These are phyloP conservation scores for Ailurus styani DNA, from an alignment of 2,113 vertebrate species.

Conservation along the genomic window DNA sequence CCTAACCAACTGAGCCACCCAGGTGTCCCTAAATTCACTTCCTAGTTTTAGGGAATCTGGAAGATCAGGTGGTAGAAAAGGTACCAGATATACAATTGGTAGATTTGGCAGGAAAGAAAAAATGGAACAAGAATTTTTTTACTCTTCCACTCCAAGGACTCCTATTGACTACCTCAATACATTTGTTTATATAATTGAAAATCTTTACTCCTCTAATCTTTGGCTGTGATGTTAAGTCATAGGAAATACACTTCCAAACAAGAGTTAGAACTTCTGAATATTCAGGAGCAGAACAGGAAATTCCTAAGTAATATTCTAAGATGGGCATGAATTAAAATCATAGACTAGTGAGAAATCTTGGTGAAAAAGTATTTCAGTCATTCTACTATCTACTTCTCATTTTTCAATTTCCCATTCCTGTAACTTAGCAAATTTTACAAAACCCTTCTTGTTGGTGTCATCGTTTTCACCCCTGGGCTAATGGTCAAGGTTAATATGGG, in stretches of 20 bases:
- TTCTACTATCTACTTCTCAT: not conserved
- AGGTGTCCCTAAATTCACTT: conserved; percentile 6
- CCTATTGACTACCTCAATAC: not conserved
- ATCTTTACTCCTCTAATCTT: not conserved
- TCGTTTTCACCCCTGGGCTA: not conserved
- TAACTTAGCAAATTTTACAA: not conserved
- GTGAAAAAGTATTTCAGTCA: not conserved
- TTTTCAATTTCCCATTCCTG: not conserved
- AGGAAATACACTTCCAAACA: not conserved
- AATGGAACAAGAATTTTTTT: not conserved
- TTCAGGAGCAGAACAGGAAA: not conserved
- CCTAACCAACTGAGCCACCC: too few relatives aligned
- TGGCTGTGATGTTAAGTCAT: not conserved
- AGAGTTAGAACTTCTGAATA: not conserved
- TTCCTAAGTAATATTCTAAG: not conserved
- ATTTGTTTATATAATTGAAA: not conserved
- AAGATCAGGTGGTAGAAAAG: not conserved
- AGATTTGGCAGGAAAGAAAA: not conserved
- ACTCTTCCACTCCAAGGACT: not conserved
- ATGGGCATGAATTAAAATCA: not conserved
- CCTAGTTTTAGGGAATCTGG: not conserved
- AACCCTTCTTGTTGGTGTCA: not conserved
- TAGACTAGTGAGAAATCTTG: not conserved
- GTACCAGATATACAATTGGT: not conserved
- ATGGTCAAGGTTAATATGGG: not conserved